Percentiles rank a stretch among this genome's conserved stretches.
phyloP scores from a whole-genome alignment of 1,140 invertebrate genomes.

The Cyclargus thomasi region DNA sequence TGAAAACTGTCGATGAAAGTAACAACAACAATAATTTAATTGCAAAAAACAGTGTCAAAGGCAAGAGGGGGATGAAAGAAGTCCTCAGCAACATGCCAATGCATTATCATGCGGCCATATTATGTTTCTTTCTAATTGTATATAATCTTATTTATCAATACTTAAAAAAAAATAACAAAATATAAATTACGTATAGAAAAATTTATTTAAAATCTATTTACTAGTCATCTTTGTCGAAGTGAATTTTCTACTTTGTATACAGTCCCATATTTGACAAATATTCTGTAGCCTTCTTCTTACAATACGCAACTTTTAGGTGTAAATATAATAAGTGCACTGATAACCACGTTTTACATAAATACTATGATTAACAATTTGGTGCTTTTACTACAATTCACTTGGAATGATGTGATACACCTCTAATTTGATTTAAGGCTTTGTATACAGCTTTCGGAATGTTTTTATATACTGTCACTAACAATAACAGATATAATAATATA shows the following conservation, averaged over 20 bases:
- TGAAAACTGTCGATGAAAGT: conserved; percentile 48
- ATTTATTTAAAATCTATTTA: conserved; percentile 28
- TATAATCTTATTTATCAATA: conserved; percentile 73
- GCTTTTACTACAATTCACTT: conserved; percentile 55
- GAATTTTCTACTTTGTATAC: conserved; percentile 6
- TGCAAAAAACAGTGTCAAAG: conserved; percentile 48
- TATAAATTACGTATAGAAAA: conserved; percentile 25
- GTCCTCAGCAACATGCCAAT: conserved; percentile 67
- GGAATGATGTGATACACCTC: conserved; percentile 54
- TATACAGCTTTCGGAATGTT: conserved; percentile 74
- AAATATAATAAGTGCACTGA: conserved; percentile 30
- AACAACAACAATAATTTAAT: background rate
- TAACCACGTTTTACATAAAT: conserved; percentile 25
- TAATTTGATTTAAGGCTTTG: conserved; percentile 66
- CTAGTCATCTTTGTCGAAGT: conserved; percentile 32
- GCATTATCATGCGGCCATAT: conserved; percentile 71
- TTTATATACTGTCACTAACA: conserved; percentile 63
- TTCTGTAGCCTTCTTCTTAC: background rate
- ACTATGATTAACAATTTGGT: conserved; percentile 52
- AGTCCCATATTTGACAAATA: background rate
- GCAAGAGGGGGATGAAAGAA: conserved; percentile 44
- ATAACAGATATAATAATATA: conserved; percentile 42
- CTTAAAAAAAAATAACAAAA: conserved; percentile 57
- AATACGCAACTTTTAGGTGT: conserved; percentile 21
- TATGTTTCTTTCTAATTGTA: conserved; percentile 71